A percentile compares a stretch with the other conserved stretches of the same genome.
Evolutionary conservation across 2,113 vertebrate genomes (phyloP).

Genomic region (Neopipo cinnamomea): DNA sequence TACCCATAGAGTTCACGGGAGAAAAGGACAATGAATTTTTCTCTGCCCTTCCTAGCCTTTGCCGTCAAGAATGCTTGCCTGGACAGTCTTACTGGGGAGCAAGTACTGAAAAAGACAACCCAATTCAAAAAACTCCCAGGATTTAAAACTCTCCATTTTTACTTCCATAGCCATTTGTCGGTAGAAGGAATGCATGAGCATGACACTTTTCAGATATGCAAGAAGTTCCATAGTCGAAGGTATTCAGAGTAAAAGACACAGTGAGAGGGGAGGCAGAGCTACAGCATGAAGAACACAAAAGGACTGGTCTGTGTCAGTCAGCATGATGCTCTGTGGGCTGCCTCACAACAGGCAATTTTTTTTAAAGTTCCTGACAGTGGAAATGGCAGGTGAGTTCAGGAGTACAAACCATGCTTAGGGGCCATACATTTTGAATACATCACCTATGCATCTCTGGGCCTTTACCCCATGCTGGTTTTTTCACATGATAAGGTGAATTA

Average conservation of each 20-base stretch:
- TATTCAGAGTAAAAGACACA: neutral
- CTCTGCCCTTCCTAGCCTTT: neutral
- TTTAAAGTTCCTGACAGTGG: neutral
- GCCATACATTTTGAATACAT: neutral
- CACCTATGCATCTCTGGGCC: neutral
- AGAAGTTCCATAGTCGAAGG: neutral
- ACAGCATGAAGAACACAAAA: neutral
- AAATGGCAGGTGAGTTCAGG: neutral
- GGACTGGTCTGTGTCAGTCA: neutral
- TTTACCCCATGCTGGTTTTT: neutral
- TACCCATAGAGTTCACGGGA: neutral
- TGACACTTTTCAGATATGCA: neutral
- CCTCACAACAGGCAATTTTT: neutral
- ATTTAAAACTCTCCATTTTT: neutral
- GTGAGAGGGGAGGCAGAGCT: neutral
- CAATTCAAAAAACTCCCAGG: neutral
- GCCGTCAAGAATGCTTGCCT: neutral
- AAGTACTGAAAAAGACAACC: neutral
- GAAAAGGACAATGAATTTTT: neutral
- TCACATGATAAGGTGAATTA: neutral
- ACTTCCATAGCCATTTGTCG: neutral
- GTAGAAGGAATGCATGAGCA: fast-evolving
- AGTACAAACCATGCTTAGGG: neutral
- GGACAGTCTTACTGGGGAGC: neutral
- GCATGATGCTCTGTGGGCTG: neutral